Evolutionary conservation across 64 coral and sea anemone genomes (phyloP), one percentile per base, ranked within the genome.

Genomic region (Trachythela sp.): DNA sequence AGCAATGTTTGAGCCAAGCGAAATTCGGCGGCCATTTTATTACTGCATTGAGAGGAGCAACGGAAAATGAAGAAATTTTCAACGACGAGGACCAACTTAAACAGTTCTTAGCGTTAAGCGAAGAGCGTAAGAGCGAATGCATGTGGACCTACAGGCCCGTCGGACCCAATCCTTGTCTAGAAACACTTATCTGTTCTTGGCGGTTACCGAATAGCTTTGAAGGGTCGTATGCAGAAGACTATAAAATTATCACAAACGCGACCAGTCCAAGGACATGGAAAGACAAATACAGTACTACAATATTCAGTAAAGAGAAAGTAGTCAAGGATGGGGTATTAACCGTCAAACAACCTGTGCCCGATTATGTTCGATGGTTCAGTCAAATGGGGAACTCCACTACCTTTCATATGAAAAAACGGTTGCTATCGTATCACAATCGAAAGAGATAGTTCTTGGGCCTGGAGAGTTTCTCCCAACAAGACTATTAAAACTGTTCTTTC

Each of bases 31-130:
- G 88, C 48, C 37, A 71, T 38, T 84, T 48, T 75, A 36, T 93
- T 41, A 15, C 36, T 29, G 84, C 54, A 32, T 89, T 85, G 36
- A 84, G 92, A 51, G 92, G 92, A 24, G 41, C 89, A 59, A 56
- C n/a, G 37, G 48, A 59, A 30, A 24, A 71, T 30, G 83, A n/a
- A n/a, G n/a, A 59, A 18, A 58, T 93, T 59, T 93, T 93, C 86
- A 35, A 89, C 48, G 92, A 93, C 77, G 92, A 93, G 27, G 92
- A 93, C 14, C 39, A 84, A 15, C 39, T 93, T 27, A 93, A 89
- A 77, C 35, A 89, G 15, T 93, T 93, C 68, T 77, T 89, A 56
- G 39, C 26, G 18, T 64, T 89, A 32, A 75, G 26, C 30, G 88
- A 86, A 54, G 92, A 93, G 36, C 76, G 83, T 27, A 93, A 93